Conservation (phyloP, 2,888 invertebrate species). For the Gymnocheta viridis region DNA sequence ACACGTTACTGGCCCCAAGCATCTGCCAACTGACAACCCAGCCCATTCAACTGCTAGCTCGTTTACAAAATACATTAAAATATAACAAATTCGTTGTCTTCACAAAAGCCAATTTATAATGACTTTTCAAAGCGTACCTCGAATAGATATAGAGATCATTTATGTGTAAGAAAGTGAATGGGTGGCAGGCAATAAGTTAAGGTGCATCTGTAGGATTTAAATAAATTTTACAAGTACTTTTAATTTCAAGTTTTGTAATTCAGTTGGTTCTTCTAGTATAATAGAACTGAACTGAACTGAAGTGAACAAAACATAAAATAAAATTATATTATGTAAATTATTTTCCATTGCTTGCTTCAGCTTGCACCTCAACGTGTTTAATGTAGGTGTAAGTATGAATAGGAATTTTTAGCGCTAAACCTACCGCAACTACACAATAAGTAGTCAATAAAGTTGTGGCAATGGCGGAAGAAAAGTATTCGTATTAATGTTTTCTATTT, state of each 20-base stretch:
- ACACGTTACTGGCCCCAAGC: too few species aligned
- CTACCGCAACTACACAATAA: conserved; percentile 58
- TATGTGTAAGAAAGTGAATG: not conserved
- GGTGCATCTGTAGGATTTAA: not conserved
- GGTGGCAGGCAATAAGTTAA: not conserved
- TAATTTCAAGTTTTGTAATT: conserved; percentile 60
- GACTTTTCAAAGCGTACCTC: not conserved
- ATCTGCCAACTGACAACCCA: too few species aligned
- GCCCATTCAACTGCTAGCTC: too few species aligned
- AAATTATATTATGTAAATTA: conserved; percentile 63
- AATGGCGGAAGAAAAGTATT: conserved; percentile 7
- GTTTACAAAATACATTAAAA: too few species aligned
- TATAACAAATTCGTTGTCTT: too few species aligned
- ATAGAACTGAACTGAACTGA: conserved; percentile 13
- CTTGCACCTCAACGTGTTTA: not conserved
- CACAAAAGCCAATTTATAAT: too few species aligned
- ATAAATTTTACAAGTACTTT: conserved; percentile 41
- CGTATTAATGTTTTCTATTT: not conserved
- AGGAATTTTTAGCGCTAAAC: conserved; percentile 30
- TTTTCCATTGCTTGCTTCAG: conserved; percentile 34
- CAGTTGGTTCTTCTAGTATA: conserved; percentile 26
- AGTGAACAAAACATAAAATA: conserved; percentile 54
- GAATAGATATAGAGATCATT: not conserved
- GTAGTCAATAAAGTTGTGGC: conserved; percentile 55
- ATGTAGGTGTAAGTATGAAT: not conserved